Conservation (phyloP, 1,140 invertebrate species). For the Matsumurasca onukii region DNA sequence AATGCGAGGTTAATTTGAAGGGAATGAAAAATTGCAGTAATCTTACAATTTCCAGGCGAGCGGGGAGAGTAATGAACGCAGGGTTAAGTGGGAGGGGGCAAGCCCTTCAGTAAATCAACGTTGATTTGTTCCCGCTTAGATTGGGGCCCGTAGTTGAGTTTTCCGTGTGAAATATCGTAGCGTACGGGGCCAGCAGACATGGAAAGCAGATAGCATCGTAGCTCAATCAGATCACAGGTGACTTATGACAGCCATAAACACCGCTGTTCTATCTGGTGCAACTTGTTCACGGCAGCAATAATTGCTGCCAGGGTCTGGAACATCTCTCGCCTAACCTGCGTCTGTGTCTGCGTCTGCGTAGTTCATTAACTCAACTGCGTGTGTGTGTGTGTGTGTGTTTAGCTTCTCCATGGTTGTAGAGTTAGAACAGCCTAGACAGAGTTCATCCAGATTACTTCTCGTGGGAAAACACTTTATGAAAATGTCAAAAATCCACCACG, state of each 20-base stretch:
- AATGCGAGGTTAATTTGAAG: no score
- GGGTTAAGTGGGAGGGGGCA: background rate
- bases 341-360: background rate
- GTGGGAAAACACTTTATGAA: background rate
- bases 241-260: slow-evolving; percentile 24
- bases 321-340: slow-evolving; percentile 1
- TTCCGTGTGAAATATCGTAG: slow-evolving; percentile 17
- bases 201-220: slow-evolving; percentile 24
- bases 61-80: background rate
- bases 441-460: background rate
- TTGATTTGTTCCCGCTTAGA: slow-evolving; percentile 11
- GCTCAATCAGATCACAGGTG: slow-evolving; percentile 25
- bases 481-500: background rate
- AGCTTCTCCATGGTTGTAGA: no score
- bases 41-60: slow-evolving; percentile 4
- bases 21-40: no score
- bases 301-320: background rate
- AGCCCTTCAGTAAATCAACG: slow-evolving; percentile 5
- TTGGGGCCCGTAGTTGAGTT: background rate
- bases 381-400: no score
- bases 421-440: no score
- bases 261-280: slow-evolving; percentile 12
- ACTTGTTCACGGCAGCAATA: slow-evolving; percentile 13
- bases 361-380: background rate
- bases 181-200: slow-evolving; percentile 16